Evolutionary conservation across 53 echinoderm and acorn worm genomes (phyloP).

Genomic region (Crossaster papposus): DNA sequence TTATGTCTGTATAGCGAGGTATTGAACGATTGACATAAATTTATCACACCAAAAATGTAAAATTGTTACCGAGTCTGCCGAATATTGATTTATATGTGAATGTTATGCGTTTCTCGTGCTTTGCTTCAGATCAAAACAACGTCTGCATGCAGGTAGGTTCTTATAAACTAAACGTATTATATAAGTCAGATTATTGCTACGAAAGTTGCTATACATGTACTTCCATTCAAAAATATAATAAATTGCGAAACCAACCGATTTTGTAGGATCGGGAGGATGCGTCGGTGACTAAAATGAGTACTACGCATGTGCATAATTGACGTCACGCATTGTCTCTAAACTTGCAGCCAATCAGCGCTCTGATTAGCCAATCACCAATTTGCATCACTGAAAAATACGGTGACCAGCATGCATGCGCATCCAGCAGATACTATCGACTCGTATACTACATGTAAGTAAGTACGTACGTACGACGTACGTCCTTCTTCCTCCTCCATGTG

Average conservation of each 20-base stretch:
- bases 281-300: background rate
- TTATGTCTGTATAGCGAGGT: slow-evolving; percentile 51
- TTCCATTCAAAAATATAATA: too few species aligned
- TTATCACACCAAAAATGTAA: slow-evolving; percentile 17
- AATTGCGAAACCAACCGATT: too few species aligned
- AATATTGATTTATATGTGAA: background rate
- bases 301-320: background rate
- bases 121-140: too few species aligned
- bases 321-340: background rate
- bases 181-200: too few species aligned
- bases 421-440: too few species aligned
- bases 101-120: background rate
- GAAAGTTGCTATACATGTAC: too few species aligned
- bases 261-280: too few species aligned
- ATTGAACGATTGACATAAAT: slow-evolving; percentile 45
- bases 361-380: background rate
- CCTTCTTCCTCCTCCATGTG: too few species aligned
- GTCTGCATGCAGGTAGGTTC: too few species aligned
- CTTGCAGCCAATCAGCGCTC: slow-evolving; percentile 1
- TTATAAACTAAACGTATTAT: too few species aligned
- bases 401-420: background rate
- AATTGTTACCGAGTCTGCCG: background rate
- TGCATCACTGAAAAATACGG: background rate
- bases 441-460: too few species aligned
- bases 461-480: too few species aligned